Conservation (phyloP, 2,113 vertebrate species). For the Sebastes schlegelii region DNA sequence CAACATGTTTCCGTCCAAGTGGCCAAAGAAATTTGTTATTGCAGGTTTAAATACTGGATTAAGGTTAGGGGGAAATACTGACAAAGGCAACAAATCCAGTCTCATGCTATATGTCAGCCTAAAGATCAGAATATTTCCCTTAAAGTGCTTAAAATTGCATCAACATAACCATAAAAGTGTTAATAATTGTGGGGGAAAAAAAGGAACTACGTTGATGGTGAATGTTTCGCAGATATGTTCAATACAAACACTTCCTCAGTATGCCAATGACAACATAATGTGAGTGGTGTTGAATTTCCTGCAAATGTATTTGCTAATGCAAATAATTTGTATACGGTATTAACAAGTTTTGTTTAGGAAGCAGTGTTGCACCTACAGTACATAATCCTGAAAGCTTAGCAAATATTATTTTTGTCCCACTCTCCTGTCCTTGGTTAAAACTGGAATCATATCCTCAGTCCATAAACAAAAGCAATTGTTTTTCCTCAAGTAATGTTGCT, state of each 20-base stretch:
- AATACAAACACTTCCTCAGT: not conserved
- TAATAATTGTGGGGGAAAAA: not conserved
- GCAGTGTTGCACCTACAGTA: too few relatives aligned
- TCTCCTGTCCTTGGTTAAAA: slow-evolving; percentile 9
- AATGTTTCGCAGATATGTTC: not conserved
- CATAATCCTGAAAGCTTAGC: not conserved
- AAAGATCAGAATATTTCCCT: not conserved
- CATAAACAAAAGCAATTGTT: not conserved
- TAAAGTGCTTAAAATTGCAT: not conserved
- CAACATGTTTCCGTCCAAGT: too few relatives aligned
- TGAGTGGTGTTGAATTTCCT: not conserved
- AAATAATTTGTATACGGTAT: not conserved
- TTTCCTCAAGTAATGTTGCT: slow-evolving; percentile 34
- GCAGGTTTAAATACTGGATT: not conserved
- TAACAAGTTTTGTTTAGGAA: not conserved
- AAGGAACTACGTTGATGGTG: not conserved
- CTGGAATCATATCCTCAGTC: slow-evolving; percentile 3
- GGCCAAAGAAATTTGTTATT: too few relatives aligned
- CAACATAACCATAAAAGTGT: not conserved
- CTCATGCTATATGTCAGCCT: not conserved
- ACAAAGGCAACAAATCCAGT: not conserved
- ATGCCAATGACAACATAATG: not conserved
- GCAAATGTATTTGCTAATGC: not conserved
- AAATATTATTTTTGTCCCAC: not conserved
- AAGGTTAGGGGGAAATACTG: too few relatives aligned